Base-by-base conservation (phyloP, 2,888 invertebrate species). In the Auanema sp. region DNA sequence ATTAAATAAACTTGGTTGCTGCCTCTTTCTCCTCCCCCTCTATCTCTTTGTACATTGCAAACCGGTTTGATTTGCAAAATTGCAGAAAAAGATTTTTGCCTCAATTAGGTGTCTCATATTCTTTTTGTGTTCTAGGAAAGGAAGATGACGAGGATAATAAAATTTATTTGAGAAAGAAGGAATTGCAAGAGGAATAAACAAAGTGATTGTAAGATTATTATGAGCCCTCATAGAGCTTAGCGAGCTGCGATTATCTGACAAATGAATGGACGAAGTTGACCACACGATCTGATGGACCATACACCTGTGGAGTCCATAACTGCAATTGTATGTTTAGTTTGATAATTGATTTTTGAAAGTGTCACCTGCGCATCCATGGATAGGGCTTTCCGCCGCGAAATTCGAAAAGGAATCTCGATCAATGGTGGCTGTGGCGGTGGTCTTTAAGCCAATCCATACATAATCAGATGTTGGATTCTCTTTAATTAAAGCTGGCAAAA, bases 381-480 rank as follows among this genome's bases (percentile, higher is more conserved):
- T 72, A 11, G 72, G 69, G 21, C 59, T 67, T 40, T 71, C 68
- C 2, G 67, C 66, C 23, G 65, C 69, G 51, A 73, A 73, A 43
- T 73, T 73, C 21, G 68, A 67, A 66, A 68, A 73, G n/a, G 64
- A 63, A 0, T 62, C 54, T 1, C 60, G 44, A 24, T 67, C 62
- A 14, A 43, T 49, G 8, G 53, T 16, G 12, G 67, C 64, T n/a
- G 70, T 62, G 2, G 71, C 67, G 40, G 71, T 74, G 23, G 75
- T 76, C 53, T 73, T 77, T 71, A 77, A 69, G 42, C 77, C 77
- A 57, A 77, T 76, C 77, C 77, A 77, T 11, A 66, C 72, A 44
- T 66, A 69, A 33, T 73, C 71, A 10, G 67, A 23, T 1, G 69
- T 69, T 14, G 57, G 62, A 42, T 62, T 69, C 16, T 63, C 57